Evolutionary conservation across 2,888 invertebrate genomes (phyloP).

Genomic region (Rhagonycha lutea): DNA sequence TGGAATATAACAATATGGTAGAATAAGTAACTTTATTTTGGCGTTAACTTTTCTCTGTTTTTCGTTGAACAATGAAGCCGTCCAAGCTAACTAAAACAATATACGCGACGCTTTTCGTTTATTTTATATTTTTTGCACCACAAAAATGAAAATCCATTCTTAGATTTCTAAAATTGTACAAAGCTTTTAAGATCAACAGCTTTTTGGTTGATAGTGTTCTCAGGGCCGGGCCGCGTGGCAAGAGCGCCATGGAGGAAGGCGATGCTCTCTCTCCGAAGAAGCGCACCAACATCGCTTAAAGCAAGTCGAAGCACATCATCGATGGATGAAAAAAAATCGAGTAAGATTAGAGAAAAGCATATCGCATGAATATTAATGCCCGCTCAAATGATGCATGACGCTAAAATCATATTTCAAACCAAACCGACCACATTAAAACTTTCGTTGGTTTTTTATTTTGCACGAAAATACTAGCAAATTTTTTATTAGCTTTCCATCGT

Average conservation of each 20-base stretch:
- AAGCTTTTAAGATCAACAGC: neutral
- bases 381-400: neutral
- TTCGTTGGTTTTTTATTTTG: neutral
- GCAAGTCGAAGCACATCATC: slow-evolving; percentile 67
- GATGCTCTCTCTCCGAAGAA: slow-evolving; percentile 72
- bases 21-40: neutral
- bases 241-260: slow-evolving; percentile 64
- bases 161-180: neutral
- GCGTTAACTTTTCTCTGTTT: neutral
- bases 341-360: slow-evolving; percentile 56
- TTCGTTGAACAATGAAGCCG: neutral
- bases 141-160: neutral
- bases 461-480: neutral
- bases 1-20: neutral
- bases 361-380: slow-evolving; percentile 17
- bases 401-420: neutral
- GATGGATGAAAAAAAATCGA: slow-evolving; percentile 88
- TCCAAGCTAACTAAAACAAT: neutral
- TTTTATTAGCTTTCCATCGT: neutral
- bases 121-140: neutral
- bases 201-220: slow-evolving; percentile 66
- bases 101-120: neutral
- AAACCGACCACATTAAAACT: neutral
- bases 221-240: slow-evolving; percentile 85
- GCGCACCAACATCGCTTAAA: slow-evolving; percentile 64